Evolutionary conservation across 2,888 invertebrate genomes (phyloP), one percentile per base, ranked within the genome.

Genomic region (Boloria euphrosyne): DNA sequence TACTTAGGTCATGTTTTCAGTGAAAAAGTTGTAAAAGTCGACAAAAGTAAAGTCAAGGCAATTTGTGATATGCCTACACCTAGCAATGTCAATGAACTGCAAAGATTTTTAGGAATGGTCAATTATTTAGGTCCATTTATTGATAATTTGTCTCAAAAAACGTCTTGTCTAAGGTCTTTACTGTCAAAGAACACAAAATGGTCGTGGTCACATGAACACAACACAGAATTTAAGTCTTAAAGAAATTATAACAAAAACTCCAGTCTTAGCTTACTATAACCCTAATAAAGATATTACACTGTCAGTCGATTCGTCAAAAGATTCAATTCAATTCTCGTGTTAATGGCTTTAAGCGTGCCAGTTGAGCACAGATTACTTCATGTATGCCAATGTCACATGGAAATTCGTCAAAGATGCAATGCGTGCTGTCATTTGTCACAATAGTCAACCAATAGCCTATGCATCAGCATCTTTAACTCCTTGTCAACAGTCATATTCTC

Each of bases 11-110:
- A 58, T 51, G 43, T 51, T 64, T 58, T 64, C 4, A 43, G 14
- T 58, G 52, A 64, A 47, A 63, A 69, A 3, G 46, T 6, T 14
- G 46, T 46, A 2, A 65, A 44, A 38, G 64, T 55, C 13, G 71
- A 73, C 51, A 31, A 65, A 0, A 63, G 66, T 13, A 74, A 73
- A 63, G 62, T 71, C 27, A 52, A 59, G 57, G 69, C 71, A 52
- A 67, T 71, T 14, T 63, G 43, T 57, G 66, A 69, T 4, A 73
- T 73, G 69, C 63, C 66, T 2, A 47, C 57, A 27, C 65, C 62
- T 46, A 53, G 61, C 1, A 31, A 44, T 59, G 27, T 64, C 16
- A 61, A 64, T 14, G 66, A 61, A 13, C 50, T 61, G 53, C 66
- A 69, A 51, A 57, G 64, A 14, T 67, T 69, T 55, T 38, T 66